A percentile compares a stretch with the other conserved stretches of the same genome.
Evolutionary conservation across 1,140 invertebrate species (phyloP).

Genomic region (Heliconius melpomene): DNA sequence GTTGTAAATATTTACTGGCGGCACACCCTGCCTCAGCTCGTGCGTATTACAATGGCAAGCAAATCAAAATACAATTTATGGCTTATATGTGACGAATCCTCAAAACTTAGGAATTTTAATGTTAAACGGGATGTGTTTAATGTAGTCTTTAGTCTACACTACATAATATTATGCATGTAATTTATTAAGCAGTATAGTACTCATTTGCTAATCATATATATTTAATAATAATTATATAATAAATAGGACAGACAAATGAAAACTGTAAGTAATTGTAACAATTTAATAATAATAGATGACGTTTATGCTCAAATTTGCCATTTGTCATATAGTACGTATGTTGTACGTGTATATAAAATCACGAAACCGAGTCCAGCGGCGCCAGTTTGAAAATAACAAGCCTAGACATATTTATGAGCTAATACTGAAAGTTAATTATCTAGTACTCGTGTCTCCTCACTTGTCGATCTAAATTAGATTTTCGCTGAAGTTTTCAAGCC

Average conservation of each 20-base stretch:
- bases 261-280: background rate
- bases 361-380: slow-evolving; percentile 25
- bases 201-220: no score
- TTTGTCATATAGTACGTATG: background rate
- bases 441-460: slow-evolving; percentile 43
- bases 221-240: no score
- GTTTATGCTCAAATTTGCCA: no score
- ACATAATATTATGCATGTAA: no score
- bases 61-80: background rate
- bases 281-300: background rate
- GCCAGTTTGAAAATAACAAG: slow-evolving; percentile 49
- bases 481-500: slow-evolving; percentile 59
- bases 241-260: no score
- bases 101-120: no score
- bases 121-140: no score
- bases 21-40: background rate
- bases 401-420: slow-evolving; percentile 57
- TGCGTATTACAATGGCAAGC: background rate
- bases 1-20: background rate
- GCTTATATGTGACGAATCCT: no score
- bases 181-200: no score
- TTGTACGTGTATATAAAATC: background rate
- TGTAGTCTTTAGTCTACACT: no score
- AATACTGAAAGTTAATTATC: slow-evolving; percentile 65
- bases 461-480: slow-evolving; percentile 60